Base-by-base conservation (phyloP, 2,113 vertebrate genomes). In the Sylvilagus bachmani region DNA sequence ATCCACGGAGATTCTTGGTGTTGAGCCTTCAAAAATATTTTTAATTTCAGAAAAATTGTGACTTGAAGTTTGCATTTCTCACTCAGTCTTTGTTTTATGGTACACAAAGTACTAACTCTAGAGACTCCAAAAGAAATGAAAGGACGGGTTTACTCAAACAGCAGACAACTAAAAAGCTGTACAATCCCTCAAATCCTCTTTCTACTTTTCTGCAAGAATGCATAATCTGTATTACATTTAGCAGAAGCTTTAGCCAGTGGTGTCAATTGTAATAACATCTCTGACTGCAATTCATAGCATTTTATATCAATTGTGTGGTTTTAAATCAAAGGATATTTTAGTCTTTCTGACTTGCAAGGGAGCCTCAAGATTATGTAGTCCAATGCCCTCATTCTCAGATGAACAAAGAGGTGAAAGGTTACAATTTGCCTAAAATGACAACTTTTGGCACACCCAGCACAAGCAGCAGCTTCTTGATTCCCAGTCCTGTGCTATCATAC, bases 111-210 rank as follows among this genome's bases (percentile, higher is more conserved):
- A 75, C 36, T 93, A 85, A 44, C 66, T 22, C 21, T 92, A 69
- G 64, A 90, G 86, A 94, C 33, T 90, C 25, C 33, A 31, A 87
- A 94, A 80, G 61, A 85, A 90, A 91, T 61, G 36, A 73, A 93
- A 94, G n/a, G 22, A 82, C 85, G 16, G 19, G 25, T 84, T 10
- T 82, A 55, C 62, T 89, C 38, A 91, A 93, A 82, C 36, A 71
- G 74, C 33, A 91, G 55, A 77, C 36, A 86, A 31, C 24, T 75
- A 29, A 82, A 93, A 84, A 85, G 36, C 53, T 3, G 6, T 44
- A 36, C 31, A 29, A 51, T 31, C 29, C 27, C 25, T 5, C 24
- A 89, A 74, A 71, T 82, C 19, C 53, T 73, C 31, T 78, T 14
- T 36, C 5, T 95, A 4, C 31, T 89, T 95, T 89, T 25, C 25